These are phyloP conservation scores for Eptesicus fuscus DNA, from an alignment of 2,113 vertebrate species.

Conservation along the genomic window DNA sequence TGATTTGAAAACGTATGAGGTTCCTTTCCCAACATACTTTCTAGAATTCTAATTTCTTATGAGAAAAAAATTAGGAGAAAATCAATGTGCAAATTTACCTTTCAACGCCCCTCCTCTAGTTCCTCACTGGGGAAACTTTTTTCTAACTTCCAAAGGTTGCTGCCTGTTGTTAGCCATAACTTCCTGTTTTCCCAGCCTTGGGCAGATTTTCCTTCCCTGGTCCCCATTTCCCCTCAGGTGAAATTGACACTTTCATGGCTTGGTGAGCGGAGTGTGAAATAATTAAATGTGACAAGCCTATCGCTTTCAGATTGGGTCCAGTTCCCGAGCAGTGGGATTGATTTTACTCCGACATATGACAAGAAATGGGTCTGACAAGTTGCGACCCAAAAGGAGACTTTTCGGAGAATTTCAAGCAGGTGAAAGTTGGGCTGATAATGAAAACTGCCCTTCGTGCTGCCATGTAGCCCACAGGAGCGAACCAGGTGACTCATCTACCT, in stretches of 20 bases:
- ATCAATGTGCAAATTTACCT: slow-evolving; percentile 21
- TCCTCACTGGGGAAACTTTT: neutral
- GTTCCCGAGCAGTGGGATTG: slow-evolving; percentile 57
- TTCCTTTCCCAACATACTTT: neutral
- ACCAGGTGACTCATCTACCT: neutral
- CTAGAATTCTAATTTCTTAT: slow-evolving; percentile 38
- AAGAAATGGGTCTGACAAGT: slow-evolving; percentile 54
- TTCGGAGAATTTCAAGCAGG: slow-evolving; percentile 27
- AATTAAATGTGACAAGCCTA: slow-evolving; percentile 69
- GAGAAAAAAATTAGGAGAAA: slow-evolving; percentile 44
- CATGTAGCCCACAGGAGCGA: neutral
- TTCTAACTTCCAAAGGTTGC: slow-evolving; percentile 37
- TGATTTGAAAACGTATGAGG: neutral
- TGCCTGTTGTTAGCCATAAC: slow-evolving; percentile 18
- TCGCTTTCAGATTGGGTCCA: slow-evolving; percentile 62
- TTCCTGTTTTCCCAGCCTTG: slow-evolving; percentile 38
- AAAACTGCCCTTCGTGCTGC: neutral
- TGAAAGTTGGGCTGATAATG: neutral
- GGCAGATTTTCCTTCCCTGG: slow-evolving; percentile 20
- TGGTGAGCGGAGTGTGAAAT: slow-evolving; percentile 64
- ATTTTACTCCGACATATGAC: slow-evolving; percentile 68
- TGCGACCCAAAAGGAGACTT: neutral
- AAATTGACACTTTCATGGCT: slow-evolving; percentile 58
- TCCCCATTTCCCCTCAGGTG: slow-evolving; percentile 27
- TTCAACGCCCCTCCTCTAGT: neutral